Base-by-base conservation (phyloP, 2,113 vertebrate genomes). In the Copsychus sechellarum region DNA sequence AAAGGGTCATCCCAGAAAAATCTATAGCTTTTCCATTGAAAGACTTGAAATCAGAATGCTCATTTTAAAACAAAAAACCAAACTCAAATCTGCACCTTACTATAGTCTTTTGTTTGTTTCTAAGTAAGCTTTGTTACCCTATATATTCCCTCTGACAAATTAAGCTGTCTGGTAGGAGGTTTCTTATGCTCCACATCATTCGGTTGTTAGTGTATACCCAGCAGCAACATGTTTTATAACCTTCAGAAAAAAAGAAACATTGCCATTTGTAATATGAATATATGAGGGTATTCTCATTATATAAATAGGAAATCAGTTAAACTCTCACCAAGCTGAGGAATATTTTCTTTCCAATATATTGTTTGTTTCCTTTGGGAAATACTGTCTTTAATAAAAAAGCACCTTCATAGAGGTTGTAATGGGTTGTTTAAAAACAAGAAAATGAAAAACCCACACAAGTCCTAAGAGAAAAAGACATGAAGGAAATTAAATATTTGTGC, bases 341-440 rank as follows among this genome's bases (percentile, higher is more conserved):
- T 87, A 76, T 69, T 74, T 89, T 92, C 26, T 69, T 84, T 87
- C n/a, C 51, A 80, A 86, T 66, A 45, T 66, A 73, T 21, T 86
- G 34, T 67, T 94, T 80, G 26, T 28, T 89, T 91, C 64, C 66
- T 88, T 77, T 74, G 61, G 58, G 90, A 94, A 90, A 91, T 57
- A 64, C 34, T 82, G 64, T 40, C 60, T 62, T 88, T 69, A 92
- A 88, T 73, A 90, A 94, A 96, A 91, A 74, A 54, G 8, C 29
- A 92, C 58, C 86, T 94, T 94, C 61, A 64, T 0, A 76, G 36
- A 66, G 60, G 66, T 58, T 92, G 76, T 50, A 90, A 92, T 62
- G 74, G 15, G 36, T 79, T 89, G 33, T 36, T 56, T 95, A 84
- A 96, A 94, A 93, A 51, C 13, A 95, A 81, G 14, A 26, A 78